These are phyloP conservation scores for Eleutherodactylus coqui DNA, from an alignment of 2,797 vertebrate genomes.

Conservation along the genomic window DNA sequence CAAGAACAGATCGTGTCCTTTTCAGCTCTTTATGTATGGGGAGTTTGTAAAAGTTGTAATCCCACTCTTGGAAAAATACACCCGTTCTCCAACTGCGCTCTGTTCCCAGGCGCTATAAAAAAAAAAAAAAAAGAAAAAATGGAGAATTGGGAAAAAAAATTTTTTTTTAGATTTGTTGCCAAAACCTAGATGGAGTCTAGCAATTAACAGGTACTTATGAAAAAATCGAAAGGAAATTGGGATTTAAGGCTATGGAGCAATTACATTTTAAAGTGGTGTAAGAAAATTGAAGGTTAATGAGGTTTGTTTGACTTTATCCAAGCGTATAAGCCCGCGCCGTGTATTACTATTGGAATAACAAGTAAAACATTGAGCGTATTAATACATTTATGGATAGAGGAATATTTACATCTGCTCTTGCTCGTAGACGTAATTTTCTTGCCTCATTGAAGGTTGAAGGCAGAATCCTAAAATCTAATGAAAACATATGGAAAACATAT, in stretches of 20 bases:
- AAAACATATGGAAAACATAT: conserved; percentile 38
- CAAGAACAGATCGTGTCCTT: conserved; percentile 35
- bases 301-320: conserved; percentile 61
- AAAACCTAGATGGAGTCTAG: conserved; percentile 60
- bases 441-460: conserved; percentile 18
- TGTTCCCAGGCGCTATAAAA: conserved; percentile 51
- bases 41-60: conserved; percentile 54
- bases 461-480: conserved; percentile 19
- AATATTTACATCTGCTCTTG: conserved; percentile 57
- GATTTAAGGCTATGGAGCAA: conserved; percentile 61
- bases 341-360: conserved; percentile 52
- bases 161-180: conserved; percentile 40
- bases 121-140: conserved; percentile 39
- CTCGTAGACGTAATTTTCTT: conserved; percentile 33
- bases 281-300: conserved; percentile 59
- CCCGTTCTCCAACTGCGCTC: conserved; percentile 46
- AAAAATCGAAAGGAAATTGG: conserved; percentile 63
- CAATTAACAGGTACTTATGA: conserved; percentile 64
- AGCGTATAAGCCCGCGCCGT: conserved; percentile 48
- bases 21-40: conserved; percentile 40
- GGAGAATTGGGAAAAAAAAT: conserved; percentile 37
- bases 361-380: conserved; percentile 52
- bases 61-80: conserved; percentile 60
- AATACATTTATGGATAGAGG: conserved; percentile 49
- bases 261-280: conserved; percentile 61